Conservation (phyloP, 2,113 vertebrate genomes). For the Gadus chalcogrammus region DNA sequence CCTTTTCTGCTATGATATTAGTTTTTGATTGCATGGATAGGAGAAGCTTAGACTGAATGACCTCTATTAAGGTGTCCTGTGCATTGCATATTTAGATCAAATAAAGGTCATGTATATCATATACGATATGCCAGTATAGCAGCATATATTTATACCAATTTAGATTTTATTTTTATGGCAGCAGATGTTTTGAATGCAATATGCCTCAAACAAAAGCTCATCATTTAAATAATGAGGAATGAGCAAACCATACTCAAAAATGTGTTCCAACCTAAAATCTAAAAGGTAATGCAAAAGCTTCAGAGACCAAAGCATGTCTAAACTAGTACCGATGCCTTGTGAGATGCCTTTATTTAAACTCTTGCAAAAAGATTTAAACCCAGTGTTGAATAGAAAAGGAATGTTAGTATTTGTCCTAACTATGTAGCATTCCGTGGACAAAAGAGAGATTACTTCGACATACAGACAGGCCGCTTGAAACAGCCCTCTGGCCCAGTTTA, state of each 20-base stretch:
- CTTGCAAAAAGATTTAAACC: slow-evolving; percentile 47
- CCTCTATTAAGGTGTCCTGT: slow-evolving; percentile 13
- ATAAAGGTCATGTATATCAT: neutral
- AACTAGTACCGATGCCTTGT: slow-evolving; percentile 58
- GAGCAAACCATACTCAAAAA: too few species aligned
- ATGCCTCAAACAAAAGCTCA: too few species aligned
- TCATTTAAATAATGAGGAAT: too few species aligned
- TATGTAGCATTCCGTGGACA: slow-evolving; percentile 64
- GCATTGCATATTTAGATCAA: neutral
- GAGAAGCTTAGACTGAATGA: neutral
- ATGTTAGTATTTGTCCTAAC: slow-evolving; percentile 61
- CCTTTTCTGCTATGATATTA: slow-evolving; percentile 21
- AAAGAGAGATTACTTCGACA: slow-evolving; percentile 64
- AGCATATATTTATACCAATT: too few species aligned
- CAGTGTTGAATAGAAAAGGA: slow-evolving; percentile 53
- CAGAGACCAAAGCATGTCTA: slow-evolving; percentile 35
- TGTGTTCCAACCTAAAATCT: too few species aligned
- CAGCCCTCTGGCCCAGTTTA: slow-evolving; percentile 47
- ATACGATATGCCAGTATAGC: too few species aligned
- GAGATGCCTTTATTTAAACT: slow-evolving; percentile 49
- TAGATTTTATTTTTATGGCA: too few species aligned
- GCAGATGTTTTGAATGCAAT: too few species aligned
- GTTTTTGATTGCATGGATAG: neutral
- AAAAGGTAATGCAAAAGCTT: too few species aligned
- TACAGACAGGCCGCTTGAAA: slow-evolving; percentile 44